Evolutionary conservation across 1,140 invertebrate species (phyloP), one percentile per base, ranked within the genome.

Genomic region (Ceratina calcarata): DNA sequence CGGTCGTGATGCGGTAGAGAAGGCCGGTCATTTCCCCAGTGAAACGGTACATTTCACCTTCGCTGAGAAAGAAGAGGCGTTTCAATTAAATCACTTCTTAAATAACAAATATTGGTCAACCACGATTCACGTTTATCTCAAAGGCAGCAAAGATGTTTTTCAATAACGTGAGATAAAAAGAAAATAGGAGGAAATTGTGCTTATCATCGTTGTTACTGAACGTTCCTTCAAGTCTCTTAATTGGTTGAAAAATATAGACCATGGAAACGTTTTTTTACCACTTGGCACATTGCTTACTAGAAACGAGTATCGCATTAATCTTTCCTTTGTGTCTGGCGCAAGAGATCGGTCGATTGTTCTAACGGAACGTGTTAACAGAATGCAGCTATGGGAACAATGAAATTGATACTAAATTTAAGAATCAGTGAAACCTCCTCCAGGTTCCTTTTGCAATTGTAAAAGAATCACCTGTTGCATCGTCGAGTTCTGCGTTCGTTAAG

Each of bases 11-110:
- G 67, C 62, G 49, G 45, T 8, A 60, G 13, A 57, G 37, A 6
- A 45, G n/a, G 16, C 45, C 27, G 72, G 62, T 69, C 68, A 71
- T 53, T 61, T 53, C 51, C 32, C 71, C 16, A 22, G 62, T 27
- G 49, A 32, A 77, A 68, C 60, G n/a, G 58, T 16, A 49, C 45
- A 22, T 66, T 83, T 71, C 53, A 81, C 58, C n/a, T 83, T 62
- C n/a, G 67, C 53, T 71, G 55, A 24, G 51, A 78, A 65, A 71
- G 53, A 32, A 32, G 60, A 68, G 24, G 27, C 12, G 18, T n/a
- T n/a, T 76, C 53, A 60, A 68, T 65, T 32, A 22, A 68, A 37
- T 65, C 49, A 12, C 16, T 20, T 49, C 4, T 72, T 61, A 49
- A 32, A 32, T 62, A 61, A 16, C 55, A 57, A 10, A 12, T 27